Conservation (phyloP, 2,888 invertebrate genomes). For the Punctoribates punctum region DNA sequence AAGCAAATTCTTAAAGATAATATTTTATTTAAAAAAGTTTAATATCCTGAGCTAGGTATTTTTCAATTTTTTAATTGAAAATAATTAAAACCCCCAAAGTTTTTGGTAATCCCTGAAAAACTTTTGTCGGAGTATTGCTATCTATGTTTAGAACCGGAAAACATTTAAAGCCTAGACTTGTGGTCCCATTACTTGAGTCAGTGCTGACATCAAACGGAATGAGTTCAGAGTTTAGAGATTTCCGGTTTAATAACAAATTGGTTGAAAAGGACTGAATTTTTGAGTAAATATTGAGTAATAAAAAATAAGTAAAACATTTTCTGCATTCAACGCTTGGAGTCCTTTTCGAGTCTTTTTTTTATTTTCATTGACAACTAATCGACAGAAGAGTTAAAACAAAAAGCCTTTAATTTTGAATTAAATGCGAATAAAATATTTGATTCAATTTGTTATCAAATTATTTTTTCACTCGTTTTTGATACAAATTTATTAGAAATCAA, state of each 20-base stretch:
- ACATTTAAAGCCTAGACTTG: background rate
- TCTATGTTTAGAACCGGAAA: background rate
- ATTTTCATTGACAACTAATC: constrained; percentile 13
- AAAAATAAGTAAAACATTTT: background rate
- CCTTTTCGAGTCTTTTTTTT: background rate
- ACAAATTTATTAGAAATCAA: too few species aligned
- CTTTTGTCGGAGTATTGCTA: background rate
- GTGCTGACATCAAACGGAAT: background rate
- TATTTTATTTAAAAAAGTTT: too few species aligned
- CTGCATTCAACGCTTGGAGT: background rate
- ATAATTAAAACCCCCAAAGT: background rate
- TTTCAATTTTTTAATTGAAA: too few species aligned
- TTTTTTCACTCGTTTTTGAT: too few species aligned
- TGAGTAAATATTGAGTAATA: background rate
- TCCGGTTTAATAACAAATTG: too few species aligned
- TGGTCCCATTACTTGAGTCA: background rate
- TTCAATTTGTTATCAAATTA: too few species aligned
- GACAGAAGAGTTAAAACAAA: background rate
- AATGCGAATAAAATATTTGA: too few species aligned
- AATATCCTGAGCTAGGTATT: too few species aligned
- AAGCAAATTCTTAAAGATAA: too few species aligned
- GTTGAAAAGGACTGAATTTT: background rate
- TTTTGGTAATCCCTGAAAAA: too few species aligned
- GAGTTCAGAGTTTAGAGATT: too few species aligned
- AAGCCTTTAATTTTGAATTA: too few species aligned